Base-by-base conservation (phyloP, 2,888 invertebrate genomes). In the Idaea straminata region DNA sequence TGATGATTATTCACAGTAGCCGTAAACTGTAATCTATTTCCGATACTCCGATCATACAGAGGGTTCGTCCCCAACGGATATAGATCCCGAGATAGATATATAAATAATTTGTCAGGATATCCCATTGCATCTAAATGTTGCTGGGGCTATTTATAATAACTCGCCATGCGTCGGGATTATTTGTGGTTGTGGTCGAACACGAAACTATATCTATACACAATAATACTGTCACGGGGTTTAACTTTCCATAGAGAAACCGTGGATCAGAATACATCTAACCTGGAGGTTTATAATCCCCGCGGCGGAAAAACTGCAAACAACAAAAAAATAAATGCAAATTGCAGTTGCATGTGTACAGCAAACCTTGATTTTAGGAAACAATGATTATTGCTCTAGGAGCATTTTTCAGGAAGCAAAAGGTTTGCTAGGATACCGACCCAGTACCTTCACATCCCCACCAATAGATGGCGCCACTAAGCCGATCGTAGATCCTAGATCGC, bases 71-170 rank as follows among this genome's bases (percentile, higher is more conserved):
- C 62, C 74, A 81, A 77, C 85, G 86, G 86, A 88, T 85, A 87
- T 84, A 80, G 77, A 74, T 78, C 83, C 84, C 81, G 81, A 84
- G 82, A 79, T 84, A 83, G 47, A 47, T 86, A 84, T 87, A 90
- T 87, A 91, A 88, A 91, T 90, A 89, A 88, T 90, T 86, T 87
- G 89, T 91, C 90, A 91, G 91, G 91, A 92, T 91, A 91, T 89
- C 85, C 89, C 83, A 85, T 85, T 83, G 84, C 86, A 82, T 73
- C 76, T 78, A 78, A 81, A 74, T 69, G 72, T 65, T 67, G 70
- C 69, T 67, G 34, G 57, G 6, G 47, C 66, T 76, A 74, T 70
- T 68, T 66, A 62, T 73, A 73, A 62, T 73, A 73, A 66, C 4
- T 6, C 47, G 66, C 62, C 58, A 61, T 60, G 69, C 66, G 69